Evolutionary conservation across 2,888 invertebrate genomes (phyloP), one percentile per base, ranked within the genome.

Genomic region (Habroteleia sp.): DNA sequence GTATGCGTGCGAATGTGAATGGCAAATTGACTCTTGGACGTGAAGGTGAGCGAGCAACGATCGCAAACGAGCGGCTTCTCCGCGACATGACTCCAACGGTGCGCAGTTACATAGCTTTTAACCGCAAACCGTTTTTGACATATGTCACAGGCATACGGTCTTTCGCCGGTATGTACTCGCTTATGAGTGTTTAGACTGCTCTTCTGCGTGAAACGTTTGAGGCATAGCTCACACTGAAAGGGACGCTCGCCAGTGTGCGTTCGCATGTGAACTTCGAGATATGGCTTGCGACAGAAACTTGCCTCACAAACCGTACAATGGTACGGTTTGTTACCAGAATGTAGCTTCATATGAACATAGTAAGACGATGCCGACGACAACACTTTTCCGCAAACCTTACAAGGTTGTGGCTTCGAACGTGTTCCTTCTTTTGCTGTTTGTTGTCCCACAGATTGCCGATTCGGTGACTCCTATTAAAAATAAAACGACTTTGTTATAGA

Each of bases 261-360:
- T 86, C 94, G 91, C 93, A 94, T 93, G 86, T 94, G 94, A 42
- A 94, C 94, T 89, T 94, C 94, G 78, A 94, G 89, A 88, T 95
- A 94, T 44, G 94, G 94, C 89, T 94, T 95, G 80, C 94, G 92
- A 85, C 94, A 94, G 86, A 94, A 95, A 74, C 93, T 93, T 41
- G 94, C 94, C 84, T 94, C 94, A 88, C 94, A 94, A 44, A 92
- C 91, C 79, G 93, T 93, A 89, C 95, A 95, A 84, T 93, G 93
- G 89, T 93, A 95, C 74, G 94, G 94, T 87, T 95, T 95, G 87
- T 93, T 93, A 81, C 93, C 93, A 14, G 94, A 94, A 89, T 95
- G 94, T 79, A 94, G 90, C 89, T 94, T 94, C 93, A 94, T 93
- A 88, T 95, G 95, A 81, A 94, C 95, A 86, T 95, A 94, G 86